Conservation (phyloP, 2,797 vertebrate species). For the Clarias platycephalus region DNA sequence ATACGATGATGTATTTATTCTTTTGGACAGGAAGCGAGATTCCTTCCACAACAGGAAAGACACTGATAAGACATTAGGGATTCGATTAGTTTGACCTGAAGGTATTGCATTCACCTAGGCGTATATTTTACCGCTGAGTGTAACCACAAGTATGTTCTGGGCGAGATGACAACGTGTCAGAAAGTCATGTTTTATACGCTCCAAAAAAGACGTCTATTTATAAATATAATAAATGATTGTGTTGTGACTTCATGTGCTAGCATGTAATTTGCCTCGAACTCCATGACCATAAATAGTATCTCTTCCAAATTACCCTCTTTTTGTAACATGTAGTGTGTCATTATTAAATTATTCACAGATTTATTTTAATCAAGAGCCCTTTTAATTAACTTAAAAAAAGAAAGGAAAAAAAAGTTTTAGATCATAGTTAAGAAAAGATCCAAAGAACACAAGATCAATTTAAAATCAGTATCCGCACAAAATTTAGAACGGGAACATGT, state of each 20-base stretch:
- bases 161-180: conserved; percentile 70
- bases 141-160: conserved; percentile 73
- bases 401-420: background rate
- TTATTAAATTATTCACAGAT: conserved; percentile 32
- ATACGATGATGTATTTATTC: conserved; percentile 79
- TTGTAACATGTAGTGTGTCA: background rate
- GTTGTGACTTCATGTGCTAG: conserved; percentile 51
- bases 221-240: conserved; percentile 44
- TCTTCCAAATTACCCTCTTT: conserved; percentile 1
- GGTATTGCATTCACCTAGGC: conserved; percentile 70
- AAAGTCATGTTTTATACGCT: conserved; percentile 69
- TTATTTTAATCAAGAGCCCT: conserved; percentile 39
- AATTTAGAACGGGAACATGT: conserved; percentile 32
- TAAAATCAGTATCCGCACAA: background rate
- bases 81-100: conserved; percentile 79
- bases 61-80: conserved; percentile 78
- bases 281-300: conserved; percentile 31
- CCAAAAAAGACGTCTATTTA: conserved; percentile 62
- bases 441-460: conserved; percentile 28
- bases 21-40: conserved; percentile 74
- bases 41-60: conserved; percentile 75
- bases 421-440: conserved; percentile 31
- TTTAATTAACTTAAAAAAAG: conserved; percentile 23
- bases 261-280: conserved; percentile 49
- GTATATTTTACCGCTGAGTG: conserved; percentile 69